phyloP scores from a whole-genome alignment of 2,113 vertebrate species.

The Passer montanus region DNA sequence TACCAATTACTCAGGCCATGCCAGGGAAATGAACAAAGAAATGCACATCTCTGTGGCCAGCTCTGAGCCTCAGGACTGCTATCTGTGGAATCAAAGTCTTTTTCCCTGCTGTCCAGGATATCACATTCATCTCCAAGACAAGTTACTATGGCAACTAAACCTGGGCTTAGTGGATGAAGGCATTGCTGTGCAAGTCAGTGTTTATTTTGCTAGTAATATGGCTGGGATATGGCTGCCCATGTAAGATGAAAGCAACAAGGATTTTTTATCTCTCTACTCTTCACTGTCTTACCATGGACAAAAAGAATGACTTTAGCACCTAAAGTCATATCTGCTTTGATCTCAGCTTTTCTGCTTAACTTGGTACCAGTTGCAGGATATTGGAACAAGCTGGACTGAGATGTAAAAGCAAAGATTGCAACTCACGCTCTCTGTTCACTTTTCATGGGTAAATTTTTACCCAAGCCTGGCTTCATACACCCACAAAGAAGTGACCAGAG shows the following conservation, averaged over 20 bases:
- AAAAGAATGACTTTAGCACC: neutral
- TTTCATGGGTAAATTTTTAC: neutral
- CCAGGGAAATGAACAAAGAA: slow-evolving; percentile 19
- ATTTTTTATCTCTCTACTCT: neutral
- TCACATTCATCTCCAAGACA: slow-evolving; percentile 21
- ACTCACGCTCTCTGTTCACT: neutral
- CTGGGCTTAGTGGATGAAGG: slow-evolving; percentile 43
- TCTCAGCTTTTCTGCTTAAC: neutral
- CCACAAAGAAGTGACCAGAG: neutral
- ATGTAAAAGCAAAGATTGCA: neutral
- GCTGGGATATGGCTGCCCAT: neutral
- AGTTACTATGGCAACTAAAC: slow-evolving; percentile 66
- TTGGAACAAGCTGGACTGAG: neutral
- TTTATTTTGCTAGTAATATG: slow-evolving; percentile 22
- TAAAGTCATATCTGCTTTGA: neutral
- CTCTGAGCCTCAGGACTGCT: neutral
- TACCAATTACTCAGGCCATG: neutral
- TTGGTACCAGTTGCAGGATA: neutral
- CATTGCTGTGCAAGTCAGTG: slow-evolving; percentile 10
- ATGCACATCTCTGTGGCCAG: neutral
- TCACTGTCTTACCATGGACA: neutral
- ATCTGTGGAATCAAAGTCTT: slow-evolving; percentile 35
- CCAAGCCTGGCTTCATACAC: neutral
- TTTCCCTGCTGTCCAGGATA: slow-evolving; percentile 41
- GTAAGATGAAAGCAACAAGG: neutral